A percentile compares a stretch with the other conserved stretches of the same genome.
phyloP scores from a whole-genome alignment of 2,113 vertebrate genomes.

The Poeciliopsis retropinna region DNA sequence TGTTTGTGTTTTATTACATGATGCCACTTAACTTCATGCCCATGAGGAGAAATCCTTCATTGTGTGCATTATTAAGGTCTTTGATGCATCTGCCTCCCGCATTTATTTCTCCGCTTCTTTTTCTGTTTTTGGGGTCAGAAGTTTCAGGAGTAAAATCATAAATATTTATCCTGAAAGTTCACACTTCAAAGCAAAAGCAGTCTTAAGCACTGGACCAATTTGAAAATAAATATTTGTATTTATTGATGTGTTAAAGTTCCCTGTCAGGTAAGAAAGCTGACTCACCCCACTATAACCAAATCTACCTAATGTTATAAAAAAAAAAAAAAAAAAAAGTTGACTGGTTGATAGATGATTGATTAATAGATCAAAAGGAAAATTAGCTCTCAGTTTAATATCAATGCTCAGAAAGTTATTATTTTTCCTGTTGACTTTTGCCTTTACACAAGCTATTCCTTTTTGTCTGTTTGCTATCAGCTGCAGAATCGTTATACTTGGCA shows the following conservation, averaged over 20 bases:
- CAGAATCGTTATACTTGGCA: too few relatives aligned
- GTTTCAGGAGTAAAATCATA: not conserved
- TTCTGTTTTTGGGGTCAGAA: not conserved
- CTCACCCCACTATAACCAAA: too few relatives aligned
- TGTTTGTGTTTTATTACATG: not conserved
- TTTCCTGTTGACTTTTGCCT: slow-evolving; percentile 10
- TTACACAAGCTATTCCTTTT: not conserved
- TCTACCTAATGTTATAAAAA: too few relatives aligned
- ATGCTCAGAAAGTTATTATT: not conserved
- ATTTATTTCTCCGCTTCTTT: not conserved
- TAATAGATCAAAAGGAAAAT: not conserved
- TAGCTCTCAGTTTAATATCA: not conserved
- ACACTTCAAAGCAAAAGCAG: too few relatives aligned
- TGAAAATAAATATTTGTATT: too few relatives aligned
- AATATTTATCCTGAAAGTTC: too few relatives aligned
- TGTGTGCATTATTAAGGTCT: not conserved
- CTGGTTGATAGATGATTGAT: too few relatives aligned
- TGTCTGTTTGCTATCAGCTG: not conserved
- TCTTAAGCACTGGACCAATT: too few relatives aligned
- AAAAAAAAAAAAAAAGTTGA: too few relatives aligned
- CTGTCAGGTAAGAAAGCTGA: too few relatives aligned
- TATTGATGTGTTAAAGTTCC: too few relatives aligned
- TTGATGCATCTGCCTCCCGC: not conserved
- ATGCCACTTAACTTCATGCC: not conserved
- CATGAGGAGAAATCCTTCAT: too few relatives aligned